phyloP scores from a whole-genome alignment of 1,140 invertebrate genomes.

The Drosophila miranda region DNA sequence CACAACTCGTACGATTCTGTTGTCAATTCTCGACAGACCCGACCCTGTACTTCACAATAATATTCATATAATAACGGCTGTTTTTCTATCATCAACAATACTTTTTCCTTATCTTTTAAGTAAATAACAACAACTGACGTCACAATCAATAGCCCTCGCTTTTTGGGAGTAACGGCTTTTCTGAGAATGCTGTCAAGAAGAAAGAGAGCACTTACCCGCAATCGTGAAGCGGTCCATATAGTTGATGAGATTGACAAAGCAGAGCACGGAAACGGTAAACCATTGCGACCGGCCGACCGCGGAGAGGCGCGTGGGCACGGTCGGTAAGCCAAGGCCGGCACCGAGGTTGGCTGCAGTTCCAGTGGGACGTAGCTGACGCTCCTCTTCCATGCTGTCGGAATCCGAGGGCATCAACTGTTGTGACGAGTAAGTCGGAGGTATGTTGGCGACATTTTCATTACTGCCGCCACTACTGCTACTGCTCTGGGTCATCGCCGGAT shows the following conservation, averaged over 20 bases:
- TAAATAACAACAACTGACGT: no score
- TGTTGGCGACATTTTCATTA: conserved; percentile 51
- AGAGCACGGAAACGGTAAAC: conserved; percentile 91
- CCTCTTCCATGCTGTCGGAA: conserved; percentile 62
- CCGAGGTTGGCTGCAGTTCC: not conserved
- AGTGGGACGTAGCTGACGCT: conserved; percentile 30
- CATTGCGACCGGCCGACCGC: conserved; percentile 70
- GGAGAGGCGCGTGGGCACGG: conserved; percentile 4
- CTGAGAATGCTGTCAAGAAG: no score
- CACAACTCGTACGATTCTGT: not conserved
- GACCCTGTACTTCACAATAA: no score
- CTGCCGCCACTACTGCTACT: conserved; percentile 63
- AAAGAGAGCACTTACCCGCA: conserved; percentile 88
- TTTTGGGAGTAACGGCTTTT: no score
- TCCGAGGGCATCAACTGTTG: conserved; percentile 73
- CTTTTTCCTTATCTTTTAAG: no score
- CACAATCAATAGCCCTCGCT: no score
- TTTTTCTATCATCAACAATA: no score
- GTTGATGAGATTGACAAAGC: conserved; percentile 97
- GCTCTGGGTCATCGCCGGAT: conserved; percentile 72
- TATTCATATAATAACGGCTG: no score
- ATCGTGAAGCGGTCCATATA: conserved; percentile 99
- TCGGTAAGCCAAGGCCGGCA: not conserved
- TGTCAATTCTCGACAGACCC: not conserved
- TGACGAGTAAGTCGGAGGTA: conserved; percentile 77